These are phyloP conservation scores for Microcebus tavaratra DNA, from an alignment of 2,113 vertebrate genomes.

Conservation along the genomic window DNA sequence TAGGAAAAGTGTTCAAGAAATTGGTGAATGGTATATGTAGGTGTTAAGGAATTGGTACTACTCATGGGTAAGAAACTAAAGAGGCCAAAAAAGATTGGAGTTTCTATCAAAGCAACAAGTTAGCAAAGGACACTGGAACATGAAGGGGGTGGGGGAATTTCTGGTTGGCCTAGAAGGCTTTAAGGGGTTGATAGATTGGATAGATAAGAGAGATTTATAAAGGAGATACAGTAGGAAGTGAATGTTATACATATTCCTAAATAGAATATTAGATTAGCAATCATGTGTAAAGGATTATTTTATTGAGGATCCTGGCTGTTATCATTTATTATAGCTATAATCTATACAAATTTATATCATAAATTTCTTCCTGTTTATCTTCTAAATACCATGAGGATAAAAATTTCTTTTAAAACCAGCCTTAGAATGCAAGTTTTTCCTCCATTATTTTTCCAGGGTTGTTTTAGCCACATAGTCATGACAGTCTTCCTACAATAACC, in stretches of 20 bases:
- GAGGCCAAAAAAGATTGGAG: not conserved
- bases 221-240: conserved; percentile 48
- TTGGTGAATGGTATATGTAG: not conserved
- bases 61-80: not conserved
- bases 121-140: not conserved
- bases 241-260: conserved; percentile 65
- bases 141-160: not conserved
- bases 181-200: not conserved
- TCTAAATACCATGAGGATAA: not conserved
- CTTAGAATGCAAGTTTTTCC: not conserved
- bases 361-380: conserved; percentile 43
- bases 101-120: not conserved
- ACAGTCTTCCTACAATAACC: not conserved
- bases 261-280: conserved; percentile 71
- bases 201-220: conserved; percentile 40
- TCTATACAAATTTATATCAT: conserved; percentile 39
- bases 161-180: not conserved
- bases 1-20: not conserved
- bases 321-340: conserved; percentile 63
- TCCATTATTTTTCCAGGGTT: not conserved
- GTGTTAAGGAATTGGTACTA: not conserved
- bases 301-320: conserved; percentile 49
- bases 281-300: conserved; percentile 70
- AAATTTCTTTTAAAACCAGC: not conserved
- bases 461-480: not conserved